Conservation (phyloP, 23 tunicate genomes). For the Clavelina lepadiformis region DNA sequence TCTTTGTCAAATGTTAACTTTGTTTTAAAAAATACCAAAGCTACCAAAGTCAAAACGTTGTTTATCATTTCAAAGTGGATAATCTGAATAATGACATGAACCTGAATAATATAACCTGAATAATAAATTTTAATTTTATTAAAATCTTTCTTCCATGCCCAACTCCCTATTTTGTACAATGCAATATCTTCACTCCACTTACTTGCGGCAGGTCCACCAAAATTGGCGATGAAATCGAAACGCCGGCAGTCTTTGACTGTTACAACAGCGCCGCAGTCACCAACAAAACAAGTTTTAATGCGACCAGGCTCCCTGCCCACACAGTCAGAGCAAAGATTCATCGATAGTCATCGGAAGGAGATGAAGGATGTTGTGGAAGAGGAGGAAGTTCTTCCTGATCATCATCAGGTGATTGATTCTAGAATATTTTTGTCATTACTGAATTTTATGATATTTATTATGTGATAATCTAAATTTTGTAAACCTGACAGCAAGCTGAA, state of each 20-base stretch:
- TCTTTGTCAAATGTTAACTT: no score
- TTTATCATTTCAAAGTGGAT: no score
- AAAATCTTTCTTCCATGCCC: no score
- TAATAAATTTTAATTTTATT: no score
- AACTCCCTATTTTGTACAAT: no score
- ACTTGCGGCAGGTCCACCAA: no score
- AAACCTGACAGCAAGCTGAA: background rate
- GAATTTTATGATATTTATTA: background rate
- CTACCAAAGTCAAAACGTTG: no score
- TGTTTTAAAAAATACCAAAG: no score
- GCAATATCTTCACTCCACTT: no score
- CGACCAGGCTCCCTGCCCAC: background rate
- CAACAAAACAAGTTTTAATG: background rate
- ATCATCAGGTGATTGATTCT: conserved; percentile 79
- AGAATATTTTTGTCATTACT: background rate
- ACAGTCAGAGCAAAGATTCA: background rate
- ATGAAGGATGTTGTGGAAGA: conserved; percentile 42
- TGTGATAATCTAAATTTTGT: background rate
- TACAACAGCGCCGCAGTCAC: conserved; percentile 30
- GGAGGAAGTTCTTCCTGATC: conserved; percentile 41
- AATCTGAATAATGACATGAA: no score
- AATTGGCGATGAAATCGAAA: conserved; percentile 29
- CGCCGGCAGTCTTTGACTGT: conserved; percentile 42
- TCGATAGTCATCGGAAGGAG: background rate
- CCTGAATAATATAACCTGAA: no score